Percentiles rank a stretch among this genome's conserved stretches.
phyloP scores from a whole-genome alignment of 2,888 invertebrate genomes.

The Erebia epiphron region DNA sequence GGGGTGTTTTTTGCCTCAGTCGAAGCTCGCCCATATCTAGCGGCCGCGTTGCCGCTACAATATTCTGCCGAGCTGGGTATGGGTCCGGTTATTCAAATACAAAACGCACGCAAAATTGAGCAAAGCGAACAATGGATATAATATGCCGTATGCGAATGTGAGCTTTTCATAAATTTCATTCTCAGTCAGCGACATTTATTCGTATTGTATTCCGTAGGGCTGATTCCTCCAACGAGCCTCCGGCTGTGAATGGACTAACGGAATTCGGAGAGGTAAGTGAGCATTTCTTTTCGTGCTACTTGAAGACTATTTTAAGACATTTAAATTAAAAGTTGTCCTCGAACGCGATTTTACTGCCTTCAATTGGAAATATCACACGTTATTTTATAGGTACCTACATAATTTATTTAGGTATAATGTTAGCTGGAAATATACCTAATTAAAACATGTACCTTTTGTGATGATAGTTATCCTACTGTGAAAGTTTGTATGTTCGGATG shows the following conservation, averaged over 20 bases:
- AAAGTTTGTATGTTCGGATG: too few species aligned
- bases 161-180: constrained; percentile 41
- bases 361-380: too few species aligned
- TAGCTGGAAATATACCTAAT: too few species aligned
- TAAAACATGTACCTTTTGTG: too few species aligned
- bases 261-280: constrained; percentile 79
- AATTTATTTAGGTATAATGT: too few species aligned
- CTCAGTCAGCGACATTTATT: constrained; percentile 62
- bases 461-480: too few species aligned
- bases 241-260: constrained; percentile 75
- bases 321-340: neutral
- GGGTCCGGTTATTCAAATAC: neutral
- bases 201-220: constrained; percentile 72
- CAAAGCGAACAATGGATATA: constrained; percentile 43
- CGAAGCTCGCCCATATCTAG: neutral
- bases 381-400: too few species aligned
- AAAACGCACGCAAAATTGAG: constrained; percentile 25
- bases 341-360: neutral
- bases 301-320: neutral
- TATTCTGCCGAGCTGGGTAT: neutral
- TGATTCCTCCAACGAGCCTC: constrained; percentile 78
- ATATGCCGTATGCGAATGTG: constrained; percentile 9
- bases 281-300: neutral
- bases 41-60: neutral
- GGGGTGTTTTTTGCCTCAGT: neutral